Conservation (phyloP, 2,113 vertebrate species). For the Pedetes capensis region DNA sequence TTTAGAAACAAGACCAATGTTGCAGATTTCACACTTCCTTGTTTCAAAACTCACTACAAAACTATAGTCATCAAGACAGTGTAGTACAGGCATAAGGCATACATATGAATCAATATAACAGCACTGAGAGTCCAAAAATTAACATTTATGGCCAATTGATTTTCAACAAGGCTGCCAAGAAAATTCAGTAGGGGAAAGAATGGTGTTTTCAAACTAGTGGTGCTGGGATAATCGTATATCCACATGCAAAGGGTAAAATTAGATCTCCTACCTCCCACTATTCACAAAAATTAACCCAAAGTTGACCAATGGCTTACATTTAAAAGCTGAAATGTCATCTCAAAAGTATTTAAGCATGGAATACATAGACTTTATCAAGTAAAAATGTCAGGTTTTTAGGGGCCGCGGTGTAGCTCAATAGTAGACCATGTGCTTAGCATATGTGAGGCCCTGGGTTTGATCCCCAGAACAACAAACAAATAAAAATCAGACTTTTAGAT, state of each 20-base stretch:
- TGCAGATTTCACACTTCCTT: background rate
- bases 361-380: no score
- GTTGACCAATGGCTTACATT: background rate
- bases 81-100: background rate
- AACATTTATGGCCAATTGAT: conserved; percentile 15
- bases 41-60: background rate
- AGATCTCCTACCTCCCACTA: background rate
- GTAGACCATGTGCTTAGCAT: background rate
- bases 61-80: background rate
- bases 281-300: background rate
- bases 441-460: background rate
- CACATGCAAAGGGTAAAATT: background rate
- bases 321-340: background rate
- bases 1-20: background rate
- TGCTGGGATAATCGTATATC: background rate
- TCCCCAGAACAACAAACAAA: background rate
- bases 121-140: background rate
- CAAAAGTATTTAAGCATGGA: background rate
- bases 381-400: no score
- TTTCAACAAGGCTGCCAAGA: background rate
- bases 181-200: background rate
- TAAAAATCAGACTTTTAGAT: background rate
- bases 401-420: no score
- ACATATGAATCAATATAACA: background rate
- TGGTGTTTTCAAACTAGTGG: background rate